Evolutionary conservation across 2,113 vertebrate genomes (phyloP), one percentile per base, ranked within the genome.

Genomic region (Plestiodon gilberti): DNA sequence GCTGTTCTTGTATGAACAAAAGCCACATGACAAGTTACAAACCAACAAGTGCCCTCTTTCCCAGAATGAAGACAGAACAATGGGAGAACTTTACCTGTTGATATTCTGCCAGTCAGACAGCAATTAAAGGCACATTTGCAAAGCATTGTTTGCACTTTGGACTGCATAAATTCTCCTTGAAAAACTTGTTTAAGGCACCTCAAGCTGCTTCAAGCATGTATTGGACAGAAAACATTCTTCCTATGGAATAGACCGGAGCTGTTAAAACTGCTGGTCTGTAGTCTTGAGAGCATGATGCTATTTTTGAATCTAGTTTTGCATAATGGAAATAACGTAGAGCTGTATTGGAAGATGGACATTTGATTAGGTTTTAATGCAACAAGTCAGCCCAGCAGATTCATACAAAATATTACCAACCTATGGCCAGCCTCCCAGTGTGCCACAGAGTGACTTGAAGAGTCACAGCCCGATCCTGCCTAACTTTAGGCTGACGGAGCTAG

Each of bases 231-330:
- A 77, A 65, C 14, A 38, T 15, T 62, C 1, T 0, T 75, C 81
- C 82, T 22, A 7, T 61, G 0, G 0, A 57, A 52, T 22, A 4
- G 6, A 20, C 25, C 25, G 48, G 14, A 38, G 4, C 35, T 65
- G 67, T 64, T 6, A 71, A 33, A 84, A 74, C 43, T 80, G 40
- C 35, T 59, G 57, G 2, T 84, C 25, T 76, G 28, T 71, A 30
- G 48, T 89, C 79, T 33, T 25, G 30, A 55, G 48, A 18, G 6
- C 73, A 61, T 78, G 62, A 38, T n/a, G 4, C 43, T 77, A 3
- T 35, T 76, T 84, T 70, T 84, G 67, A 65, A 75, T 83, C 61
- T 25, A 38, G 6, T 14, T 93, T 64, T 83, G 69, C 15, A 30
- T 17, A 57, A 52, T 40, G 23, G 69, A 87, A 81, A 20, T 3